phyloP scores from a whole-genome alignment of 2,888 invertebrate species.

The Agrilus mali region DNA sequence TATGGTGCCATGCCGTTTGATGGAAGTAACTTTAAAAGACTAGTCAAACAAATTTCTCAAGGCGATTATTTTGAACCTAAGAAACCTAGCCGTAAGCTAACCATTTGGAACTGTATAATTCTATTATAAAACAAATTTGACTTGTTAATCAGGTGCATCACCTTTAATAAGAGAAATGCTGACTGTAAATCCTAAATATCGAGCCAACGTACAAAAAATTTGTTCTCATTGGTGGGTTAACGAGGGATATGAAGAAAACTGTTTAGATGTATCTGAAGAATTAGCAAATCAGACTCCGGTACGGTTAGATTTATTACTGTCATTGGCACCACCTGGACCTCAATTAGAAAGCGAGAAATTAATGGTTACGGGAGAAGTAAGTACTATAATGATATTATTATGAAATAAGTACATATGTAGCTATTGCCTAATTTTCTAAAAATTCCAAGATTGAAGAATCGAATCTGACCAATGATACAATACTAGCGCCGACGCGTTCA shows the following conservation, averaged over 20 bases:
- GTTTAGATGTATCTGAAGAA: conserved; percentile 75
- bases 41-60: conserved; percentile 92
- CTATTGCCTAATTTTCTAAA: not conserved
- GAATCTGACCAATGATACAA: conserved; percentile 25
- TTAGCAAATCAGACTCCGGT: conserved; percentile 86
- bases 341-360: conserved; percentile 59
- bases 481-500: conserved; percentile 34
- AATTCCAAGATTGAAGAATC: conserved; percentile 19
- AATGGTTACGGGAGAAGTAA: conserved; percentile 47
- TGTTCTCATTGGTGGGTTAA: conserved; percentile 98
- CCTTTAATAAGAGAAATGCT: conserved; percentile 89
- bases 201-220: conserved; percentile 89
- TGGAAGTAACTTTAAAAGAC: conserved; percentile 93
- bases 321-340: conserved; percentile 71
- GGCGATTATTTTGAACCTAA: conserved; percentile 97
- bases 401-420: no score
- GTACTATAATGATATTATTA: conserved; percentile 1
- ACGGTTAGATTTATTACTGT: conserved; percentile 71
- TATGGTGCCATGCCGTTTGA: conserved; percentile 99
- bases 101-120: not conserved
- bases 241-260: conserved; percentile 65
- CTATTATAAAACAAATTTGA: not conserved
- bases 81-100: conserved; percentile 72
- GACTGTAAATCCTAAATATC: conserved; percentile 76
- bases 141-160: conserved; percentile 62